Conservation (phyloP, 2,797 vertebrate genomes). For the Galagoides demidoff region DNA sequence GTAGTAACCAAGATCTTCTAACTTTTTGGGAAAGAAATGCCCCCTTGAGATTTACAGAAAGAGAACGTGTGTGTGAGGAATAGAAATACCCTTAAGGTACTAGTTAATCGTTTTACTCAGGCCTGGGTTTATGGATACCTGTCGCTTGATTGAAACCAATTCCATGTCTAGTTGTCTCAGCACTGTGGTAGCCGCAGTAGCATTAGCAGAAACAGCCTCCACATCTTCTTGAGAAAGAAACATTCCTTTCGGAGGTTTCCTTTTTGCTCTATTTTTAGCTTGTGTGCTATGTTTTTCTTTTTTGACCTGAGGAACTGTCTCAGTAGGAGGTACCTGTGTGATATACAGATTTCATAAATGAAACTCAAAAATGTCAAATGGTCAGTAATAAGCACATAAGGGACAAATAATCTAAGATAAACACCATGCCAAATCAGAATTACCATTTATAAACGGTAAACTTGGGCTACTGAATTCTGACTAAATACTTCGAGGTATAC, state of each 20-base stretch:
- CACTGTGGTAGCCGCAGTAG: slow-evolving; percentile 92
- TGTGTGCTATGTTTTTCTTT: slow-evolving; percentile 91
- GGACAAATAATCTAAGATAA: background rate
- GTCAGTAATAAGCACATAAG: background rate
- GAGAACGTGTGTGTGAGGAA: background rate
- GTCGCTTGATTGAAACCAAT: slow-evolving; percentile 94
- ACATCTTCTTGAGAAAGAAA: slow-evolving; percentile 95
- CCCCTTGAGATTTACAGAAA: background rate
- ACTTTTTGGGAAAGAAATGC: background rate
- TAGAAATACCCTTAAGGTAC: accelerated
- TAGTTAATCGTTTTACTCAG: accelerated
- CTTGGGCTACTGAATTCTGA: accelerated
- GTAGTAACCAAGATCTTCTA: background rate
- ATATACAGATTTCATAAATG: slow-evolving; percentile 67
- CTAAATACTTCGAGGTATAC: background rate
- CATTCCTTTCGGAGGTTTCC: slow-evolving; percentile 97
- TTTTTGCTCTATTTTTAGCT: slow-evolving; percentile 94
- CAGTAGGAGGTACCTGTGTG: slow-evolving; percentile 86
- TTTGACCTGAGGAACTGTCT: slow-evolving; percentile 90
- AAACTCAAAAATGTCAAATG: background rate
- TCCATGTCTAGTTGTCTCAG: slow-evolving; percentile 96
- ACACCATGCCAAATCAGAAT: accelerated
- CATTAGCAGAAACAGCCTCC: slow-evolving; percentile 92
- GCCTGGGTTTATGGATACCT: slow-evolving; percentile 84
- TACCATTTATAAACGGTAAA: background rate